A percentile compares a stretch with the other conserved stretches of the same genome.
These are phyloP conservation scores for Chionodraco myersi DNA, from an alignment of 2,113 vertebrate species.

Conservation along the genomic window DNA sequence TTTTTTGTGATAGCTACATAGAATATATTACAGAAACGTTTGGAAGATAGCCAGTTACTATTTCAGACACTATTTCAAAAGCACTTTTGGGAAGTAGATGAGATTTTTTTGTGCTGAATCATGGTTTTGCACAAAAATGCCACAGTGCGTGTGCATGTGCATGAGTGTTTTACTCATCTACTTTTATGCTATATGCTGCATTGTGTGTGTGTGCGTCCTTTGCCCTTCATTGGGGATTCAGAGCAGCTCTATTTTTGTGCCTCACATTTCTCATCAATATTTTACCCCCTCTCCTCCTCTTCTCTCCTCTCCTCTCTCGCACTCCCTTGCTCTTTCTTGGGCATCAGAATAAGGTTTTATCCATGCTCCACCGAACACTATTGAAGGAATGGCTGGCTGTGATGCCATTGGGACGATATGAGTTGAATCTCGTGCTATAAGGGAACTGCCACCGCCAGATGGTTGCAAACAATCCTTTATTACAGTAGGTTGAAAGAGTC, in stretches of 20 bases:
- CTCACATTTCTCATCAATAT: slow-evolving; percentile 80
- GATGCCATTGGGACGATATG: slow-evolving; percentile 63
- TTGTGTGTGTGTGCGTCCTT: slow-evolving; percentile 30
- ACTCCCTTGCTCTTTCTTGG: slow-evolving; percentile 33
- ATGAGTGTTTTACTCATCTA: slow-evolving; percentile 46
- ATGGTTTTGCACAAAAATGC: slow-evolving; percentile 44
- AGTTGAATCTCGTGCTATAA: slow-evolving; percentile 64
- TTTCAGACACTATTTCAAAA: slow-evolving; percentile 48
- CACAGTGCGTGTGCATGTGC: slow-evolving; percentile 20
- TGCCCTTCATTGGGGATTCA: slow-evolving; percentile 64
- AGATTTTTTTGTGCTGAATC: slow-evolving; percentile 60
- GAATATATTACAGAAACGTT: slow-evolving; percentile 22
- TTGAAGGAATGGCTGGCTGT: slow-evolving; percentile 61
- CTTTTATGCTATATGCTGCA: slow-evolving; percentile 36
- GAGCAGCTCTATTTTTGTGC: slow-evolving; percentile 73
- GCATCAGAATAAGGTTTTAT: slow-evolving; percentile 73
- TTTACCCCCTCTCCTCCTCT: slow-evolving; percentile 62
- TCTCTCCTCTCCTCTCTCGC: slow-evolving; percentile 20
- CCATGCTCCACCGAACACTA: slow-evolving; percentile 72
- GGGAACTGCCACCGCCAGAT: slow-evolving; percentile 69
- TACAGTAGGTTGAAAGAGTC: slow-evolving; percentile 40
- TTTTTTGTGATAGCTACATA: background rate
- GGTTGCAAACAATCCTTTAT: slow-evolving; percentile 74
- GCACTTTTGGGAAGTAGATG: slow-evolving; percentile 47
- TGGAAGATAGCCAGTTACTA: slow-evolving; percentile 33